Conservation (phyloP, 2,797 vertebrate species). For the Chaetodon trifasciatus region DNA sequence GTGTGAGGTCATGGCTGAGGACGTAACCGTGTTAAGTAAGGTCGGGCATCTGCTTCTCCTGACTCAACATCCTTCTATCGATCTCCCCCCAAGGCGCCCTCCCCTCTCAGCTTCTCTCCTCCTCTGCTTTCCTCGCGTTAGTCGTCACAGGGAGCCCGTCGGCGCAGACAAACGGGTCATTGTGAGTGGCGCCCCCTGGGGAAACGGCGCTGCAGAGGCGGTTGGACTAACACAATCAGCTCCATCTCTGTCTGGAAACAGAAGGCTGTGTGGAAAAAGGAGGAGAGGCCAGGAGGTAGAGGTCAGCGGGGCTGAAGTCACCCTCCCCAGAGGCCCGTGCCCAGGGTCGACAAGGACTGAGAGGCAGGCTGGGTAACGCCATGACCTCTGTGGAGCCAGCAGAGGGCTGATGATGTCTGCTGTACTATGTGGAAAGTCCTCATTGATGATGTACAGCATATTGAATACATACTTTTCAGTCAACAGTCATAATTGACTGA, state of each 20-base stretch:
- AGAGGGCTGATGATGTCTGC: slow-evolving; percentile 18
- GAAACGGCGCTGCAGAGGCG: slow-evolving; percentile 38
- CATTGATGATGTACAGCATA: neutral
- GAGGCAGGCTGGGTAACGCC: slow-evolving; percentile 30
- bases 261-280: slow-evolving; percentile 46
- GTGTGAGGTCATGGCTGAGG: slow-evolving; percentile 80
- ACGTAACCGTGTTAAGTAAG: slow-evolving; percentile 84
- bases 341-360: slow-evolving; percentile 43
- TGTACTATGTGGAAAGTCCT: neutral
- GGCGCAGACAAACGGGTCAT: slow-evolving; percentile 61
- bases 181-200: slow-evolving; percentile 62
- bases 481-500: neutral
- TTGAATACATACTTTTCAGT: neutral
- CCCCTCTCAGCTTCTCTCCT: slow-evolving; percentile 47
- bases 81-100: slow-evolving; percentile 70
- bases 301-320: slow-evolving; percentile 70
- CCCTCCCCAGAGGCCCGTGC: slow-evolving; percentile 53
- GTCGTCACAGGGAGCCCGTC: slow-evolving; percentile 43
- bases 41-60: slow-evolving; percentile 87
- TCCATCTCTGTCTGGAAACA: slow-evolving; percentile 66
- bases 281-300: slow-evolving; percentile 50
- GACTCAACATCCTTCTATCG: slow-evolving; percentile 72
- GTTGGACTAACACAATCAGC: slow-evolving; percentile 73
- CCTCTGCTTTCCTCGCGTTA: slow-evolving; percentile 52
- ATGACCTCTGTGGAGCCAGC: slow-evolving; percentile 38